These are phyloP conservation scores for Muscicapa comitata DNA, from an alignment of 2,797 vertebrate genomes.

Conservation along the genomic window DNA sequence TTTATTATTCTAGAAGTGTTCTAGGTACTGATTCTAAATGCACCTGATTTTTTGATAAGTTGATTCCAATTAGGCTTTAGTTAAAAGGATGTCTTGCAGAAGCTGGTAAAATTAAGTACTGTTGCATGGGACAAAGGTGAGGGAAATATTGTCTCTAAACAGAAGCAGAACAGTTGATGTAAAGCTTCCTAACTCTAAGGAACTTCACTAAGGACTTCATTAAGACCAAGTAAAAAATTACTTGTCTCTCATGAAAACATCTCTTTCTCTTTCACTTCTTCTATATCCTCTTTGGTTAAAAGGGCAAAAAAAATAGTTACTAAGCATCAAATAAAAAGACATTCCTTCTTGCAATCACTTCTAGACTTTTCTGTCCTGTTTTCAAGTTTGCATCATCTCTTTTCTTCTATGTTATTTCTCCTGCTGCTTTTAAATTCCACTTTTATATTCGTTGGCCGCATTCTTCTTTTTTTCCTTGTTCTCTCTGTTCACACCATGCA, in stretches of 20 bases:
- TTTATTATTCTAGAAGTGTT: conserved; percentile 56
- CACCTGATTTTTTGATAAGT: not conserved
- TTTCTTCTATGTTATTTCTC: not conserved
- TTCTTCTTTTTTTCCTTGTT: not conserved
- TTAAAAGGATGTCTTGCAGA: not conserved
- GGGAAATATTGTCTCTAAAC: not conserved
- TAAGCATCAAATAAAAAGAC: not conserved
- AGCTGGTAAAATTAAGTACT: not conserved
- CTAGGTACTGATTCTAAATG: not conserved
- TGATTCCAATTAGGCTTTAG: not conserved
- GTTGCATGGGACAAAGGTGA: not conserved
- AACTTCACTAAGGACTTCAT: not conserved
- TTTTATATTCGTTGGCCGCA: not conserved
- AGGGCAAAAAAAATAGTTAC: not conserved
- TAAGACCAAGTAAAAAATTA: not conserved
- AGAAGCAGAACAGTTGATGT: not conserved
- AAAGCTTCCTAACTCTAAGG: not conserved
- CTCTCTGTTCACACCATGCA: not conserved
- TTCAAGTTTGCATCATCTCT: not conserved
- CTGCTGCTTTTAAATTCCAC: not conserved
- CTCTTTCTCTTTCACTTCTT: not conserved
- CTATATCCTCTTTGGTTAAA: not conserved
- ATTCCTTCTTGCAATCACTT: not conserved
- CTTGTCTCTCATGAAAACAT: not conserved
- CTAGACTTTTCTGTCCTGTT: not conserved